Evolutionary conservation across 2,888 invertebrate species (phyloP).

Genomic region (Dryobotodes eremita): DNA sequence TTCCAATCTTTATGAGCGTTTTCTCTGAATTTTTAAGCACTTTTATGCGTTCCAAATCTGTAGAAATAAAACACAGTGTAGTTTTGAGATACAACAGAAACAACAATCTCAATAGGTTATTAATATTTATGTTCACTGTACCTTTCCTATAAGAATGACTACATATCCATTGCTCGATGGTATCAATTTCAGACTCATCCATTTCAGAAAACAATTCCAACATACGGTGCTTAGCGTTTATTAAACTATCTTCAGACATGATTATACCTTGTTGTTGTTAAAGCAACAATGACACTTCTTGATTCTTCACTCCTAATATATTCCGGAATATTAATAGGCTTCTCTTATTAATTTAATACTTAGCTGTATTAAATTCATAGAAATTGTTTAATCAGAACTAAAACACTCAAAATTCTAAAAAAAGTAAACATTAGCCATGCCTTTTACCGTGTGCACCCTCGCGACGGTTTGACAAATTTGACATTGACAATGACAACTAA

Average conservation of each 20-base stretch:
- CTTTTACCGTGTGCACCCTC: background rate
- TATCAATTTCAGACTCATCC: constrained; percentile 77
- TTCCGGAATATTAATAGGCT: background rate
- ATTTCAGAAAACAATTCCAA: constrained; percentile 80
- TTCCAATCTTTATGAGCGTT: constrained; percentile 79
- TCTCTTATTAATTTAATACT: background rate
- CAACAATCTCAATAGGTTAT: background rate
- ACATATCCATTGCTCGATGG: constrained; percentile 83
- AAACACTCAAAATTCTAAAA: background rate
- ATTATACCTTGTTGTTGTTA: constrained; percentile 4
- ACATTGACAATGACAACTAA: no score
- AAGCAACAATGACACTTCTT: background rate
- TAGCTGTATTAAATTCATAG: background rate
- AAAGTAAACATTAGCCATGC: constrained; percentile 25
- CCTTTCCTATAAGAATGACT: constrained; percentile 83
- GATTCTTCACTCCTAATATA: background rate
- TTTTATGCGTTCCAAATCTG: constrained; percentile 82
- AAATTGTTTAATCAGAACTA: background rate
- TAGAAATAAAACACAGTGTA: constrained; percentile 33
- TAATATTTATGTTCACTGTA: constrained; percentile 46
- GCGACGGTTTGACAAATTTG: no score
- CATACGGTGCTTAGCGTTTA: constrained; percentile 77
- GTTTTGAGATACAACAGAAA: background rate
- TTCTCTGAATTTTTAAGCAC: constrained; percentile 76
- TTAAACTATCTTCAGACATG: constrained; percentile 75